Evolutionary conservation across 1,140 invertebrate genomes (phyloP).

Genomic region (Megalopta genalis): DNA sequence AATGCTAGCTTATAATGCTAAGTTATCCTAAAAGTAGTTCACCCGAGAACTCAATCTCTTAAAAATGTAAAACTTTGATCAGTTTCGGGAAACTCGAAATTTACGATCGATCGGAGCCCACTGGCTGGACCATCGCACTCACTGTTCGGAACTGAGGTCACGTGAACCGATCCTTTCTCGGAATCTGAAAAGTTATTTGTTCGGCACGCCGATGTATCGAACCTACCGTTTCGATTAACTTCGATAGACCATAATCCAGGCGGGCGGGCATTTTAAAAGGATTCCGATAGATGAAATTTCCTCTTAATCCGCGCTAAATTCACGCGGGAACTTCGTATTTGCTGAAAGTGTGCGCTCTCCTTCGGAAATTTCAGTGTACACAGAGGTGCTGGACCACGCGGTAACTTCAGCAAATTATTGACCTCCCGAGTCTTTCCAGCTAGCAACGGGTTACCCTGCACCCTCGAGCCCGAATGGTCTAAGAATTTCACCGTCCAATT

Average conservation of each 20-base stretch:
- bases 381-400: no score
- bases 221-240: neutral
- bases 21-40: no score
- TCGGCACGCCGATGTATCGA: neutral
- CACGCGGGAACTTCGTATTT: conserved; percentile 19
- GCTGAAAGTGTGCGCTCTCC: conserved; percentile 1
- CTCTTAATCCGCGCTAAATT: conserved; percentile 31
- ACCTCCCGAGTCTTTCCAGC: neutral
- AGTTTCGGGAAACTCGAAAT: no score
- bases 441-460: neutral
- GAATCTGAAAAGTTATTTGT: neutral
- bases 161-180: neutral
- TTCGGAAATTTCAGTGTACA: conserved; percentile 18
- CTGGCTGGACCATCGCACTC: no score
- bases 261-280: conserved; percentile 14
- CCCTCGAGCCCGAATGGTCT: neutral
- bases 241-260: conserved; percentile 4
- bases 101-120: no score
- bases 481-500: conserved; percentile 31
- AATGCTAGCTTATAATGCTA: no score
- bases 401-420: conserved; percentile 39
- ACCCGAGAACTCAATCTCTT: no score
- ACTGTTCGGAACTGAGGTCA: no score
- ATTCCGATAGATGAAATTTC: conserved; percentile 30
- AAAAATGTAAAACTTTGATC: no score